Evolutionary conservation across 2,113 vertebrate genomes (phyloP).

Genomic region (Alouatta palliata): DNA sequence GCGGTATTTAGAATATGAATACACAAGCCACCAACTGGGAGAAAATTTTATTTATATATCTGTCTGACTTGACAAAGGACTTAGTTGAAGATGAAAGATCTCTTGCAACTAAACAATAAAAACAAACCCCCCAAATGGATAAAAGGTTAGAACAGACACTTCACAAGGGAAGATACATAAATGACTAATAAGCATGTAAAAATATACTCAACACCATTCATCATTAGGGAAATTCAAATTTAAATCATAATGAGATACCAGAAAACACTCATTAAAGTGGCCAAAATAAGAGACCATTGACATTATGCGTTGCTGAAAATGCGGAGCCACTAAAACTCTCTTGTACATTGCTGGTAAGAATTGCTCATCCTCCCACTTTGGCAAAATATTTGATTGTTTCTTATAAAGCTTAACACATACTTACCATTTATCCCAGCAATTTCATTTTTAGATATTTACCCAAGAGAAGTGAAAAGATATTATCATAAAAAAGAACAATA

Average conservation of each 20-base stretch:
- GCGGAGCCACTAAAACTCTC: neutral
- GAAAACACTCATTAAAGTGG: neutral
- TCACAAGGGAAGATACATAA: neutral
- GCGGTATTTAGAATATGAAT: neutral
- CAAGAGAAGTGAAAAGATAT: neutral
- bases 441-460: neutral
- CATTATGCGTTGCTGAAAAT: neutral
- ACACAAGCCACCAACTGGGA: neutral
- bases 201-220: neutral
- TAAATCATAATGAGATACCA: neutral
- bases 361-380: neutral
- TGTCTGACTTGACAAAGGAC: neutral
- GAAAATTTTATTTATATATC: neutral
- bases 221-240: neutral
- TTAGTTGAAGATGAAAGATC: neutral
- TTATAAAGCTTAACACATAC: neutral
- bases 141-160: neutral
- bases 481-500: neutral
- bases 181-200: neutral
- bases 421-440: neutral
- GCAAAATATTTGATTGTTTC: neutral
- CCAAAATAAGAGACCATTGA: neutral
- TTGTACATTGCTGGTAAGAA: neutral
- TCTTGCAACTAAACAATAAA: slow-evolving; percentile 17
- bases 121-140: neutral